A percentile compares a stretch with the other conserved stretches of the same genome.
These are phyloP conservation scores for Ypsolopha sequella DNA, from an alignment of 2,888 invertebrate species.

Conservation along the genomic window DNA sequence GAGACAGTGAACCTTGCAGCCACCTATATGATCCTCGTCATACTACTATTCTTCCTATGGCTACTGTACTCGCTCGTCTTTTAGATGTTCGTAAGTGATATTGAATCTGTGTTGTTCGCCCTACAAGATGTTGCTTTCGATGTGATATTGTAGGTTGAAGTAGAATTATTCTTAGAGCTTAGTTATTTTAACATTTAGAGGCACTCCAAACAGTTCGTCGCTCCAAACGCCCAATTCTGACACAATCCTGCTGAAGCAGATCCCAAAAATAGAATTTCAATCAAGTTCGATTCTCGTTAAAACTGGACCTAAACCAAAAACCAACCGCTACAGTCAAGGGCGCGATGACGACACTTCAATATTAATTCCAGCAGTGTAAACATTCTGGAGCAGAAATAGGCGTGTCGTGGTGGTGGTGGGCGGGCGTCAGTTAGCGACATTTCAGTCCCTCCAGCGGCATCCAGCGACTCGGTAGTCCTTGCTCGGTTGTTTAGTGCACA, in stretches of 20 bases:
- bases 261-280: too few species aligned
- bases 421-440: slow-evolving; percentile 24
- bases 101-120: too few species aligned
- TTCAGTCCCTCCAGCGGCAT: slow-evolving; percentile 15
- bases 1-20: slow-evolving; percentile 78
- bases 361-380: slow-evolving; percentile 15
- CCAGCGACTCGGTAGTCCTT: background rate
- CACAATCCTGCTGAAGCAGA: too few species aligned
- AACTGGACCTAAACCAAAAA: too few species aligned
- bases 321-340: too few species aligned
- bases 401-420: slow-evolving; percentile 25
- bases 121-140: too few species aligned
- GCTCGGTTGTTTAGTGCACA: background rate
- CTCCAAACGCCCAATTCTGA: too few species aligned
- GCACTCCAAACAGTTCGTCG: too few species aligned
- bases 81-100: slow-evolving; percentile 18
- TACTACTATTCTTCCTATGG: slow-evolving; percentile 76
- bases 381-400: slow-evolving; percentile 27
- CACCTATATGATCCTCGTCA: slow-evolving; percentile 77
- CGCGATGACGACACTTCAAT: background rate
- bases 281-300: too few species aligned
- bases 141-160: too few species aligned
- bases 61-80: slow-evolving; percentile 74
- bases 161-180: too few species aligned
- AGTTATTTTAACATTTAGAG: too few species aligned